These are phyloP conservation scores for Calycopis cecrops DNA, from an alignment of 1,140 invertebrate species.

Conservation along the genomic window DNA sequence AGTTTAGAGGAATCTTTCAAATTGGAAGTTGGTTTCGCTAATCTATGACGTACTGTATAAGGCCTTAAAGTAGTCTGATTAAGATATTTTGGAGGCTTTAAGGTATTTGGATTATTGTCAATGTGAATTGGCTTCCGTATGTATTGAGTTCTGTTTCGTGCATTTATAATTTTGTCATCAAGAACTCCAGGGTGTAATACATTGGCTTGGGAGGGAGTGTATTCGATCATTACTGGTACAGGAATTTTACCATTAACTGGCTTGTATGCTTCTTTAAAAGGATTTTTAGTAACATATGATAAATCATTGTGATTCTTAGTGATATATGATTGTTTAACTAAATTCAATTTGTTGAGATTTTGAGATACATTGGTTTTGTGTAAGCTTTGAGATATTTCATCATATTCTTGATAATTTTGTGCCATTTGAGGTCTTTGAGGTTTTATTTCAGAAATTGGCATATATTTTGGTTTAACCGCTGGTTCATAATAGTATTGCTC, in stretches of 20 bases:
- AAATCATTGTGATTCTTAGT: constrained; percentile 61
- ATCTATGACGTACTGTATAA: constrained; percentile 70
- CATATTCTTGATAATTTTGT: constrained; percentile 72
- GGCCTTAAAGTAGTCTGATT: constrained; percentile 72
- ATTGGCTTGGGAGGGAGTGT: constrained; percentile 28
- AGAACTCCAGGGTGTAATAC: constrained; percentile 49
- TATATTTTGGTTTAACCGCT: constrained; percentile 76
- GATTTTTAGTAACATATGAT: constrained; percentile 51
- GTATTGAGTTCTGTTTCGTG: constrained; percentile 48
- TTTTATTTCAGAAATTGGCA: constrained; percentile 77
- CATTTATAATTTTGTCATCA: constrained; percentile 47
- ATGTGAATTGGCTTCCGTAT: constrained; percentile 42
- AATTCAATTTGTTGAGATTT: constrained; percentile 33
- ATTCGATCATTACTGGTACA: constrained; percentile 43
- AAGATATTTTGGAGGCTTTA: constrained; percentile 58
- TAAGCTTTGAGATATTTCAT: constrained; percentile 42
- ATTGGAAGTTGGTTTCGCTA: constrained; percentile 61
- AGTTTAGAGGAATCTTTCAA: background rate
- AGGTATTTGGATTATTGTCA: constrained; percentile 46
- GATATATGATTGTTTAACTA: constrained; percentile 35
- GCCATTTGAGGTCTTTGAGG: constrained; percentile 70
- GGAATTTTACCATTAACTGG: constrained; percentile 46
- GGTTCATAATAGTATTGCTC: constrained; percentile 75
- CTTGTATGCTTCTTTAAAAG: constrained; percentile 48
- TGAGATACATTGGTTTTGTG: constrained; percentile 25